phyloP scores from a whole-genome alignment of 2,888 invertebrate genomes.

The Drosophila macrospina region DNA sequence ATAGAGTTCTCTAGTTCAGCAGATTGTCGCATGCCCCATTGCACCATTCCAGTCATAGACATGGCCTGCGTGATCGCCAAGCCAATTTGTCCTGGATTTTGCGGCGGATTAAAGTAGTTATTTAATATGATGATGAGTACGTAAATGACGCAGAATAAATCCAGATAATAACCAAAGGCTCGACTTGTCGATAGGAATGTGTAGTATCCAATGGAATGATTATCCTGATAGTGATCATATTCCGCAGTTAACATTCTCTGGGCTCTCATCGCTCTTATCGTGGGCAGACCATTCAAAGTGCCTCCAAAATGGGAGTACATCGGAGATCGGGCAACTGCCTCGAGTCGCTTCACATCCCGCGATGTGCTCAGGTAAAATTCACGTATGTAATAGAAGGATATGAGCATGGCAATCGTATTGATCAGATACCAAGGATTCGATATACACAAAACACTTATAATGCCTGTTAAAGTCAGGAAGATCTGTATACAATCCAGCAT shows the following conservation, averaged over 20 bases:
- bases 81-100: slow-evolving; percentile 91
- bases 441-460: slow-evolving; percentile 90
- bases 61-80: slow-evolving; percentile 92
- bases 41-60: slow-evolving; percentile 89
- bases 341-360: slow-evolving; percentile 92
- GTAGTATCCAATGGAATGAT: slow-evolving; percentile 96
- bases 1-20: slow-evolving; percentile 95
- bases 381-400: slow-evolving; percentile 91
- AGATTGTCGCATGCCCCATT: slow-evolving; percentile 96
- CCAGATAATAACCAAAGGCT: slow-evolving; percentile 97
- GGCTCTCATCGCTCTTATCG: slow-evolving; percentile 95
- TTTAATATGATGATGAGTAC: slow-evolving; percentile 94
- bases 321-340: slow-evolving; percentile 95
- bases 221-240: slow-evolving; percentile 93
- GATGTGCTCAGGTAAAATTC: slow-evolving; percentile 92
- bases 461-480: slow-evolving; percentile 91
- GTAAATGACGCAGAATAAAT: slow-evolving; percentile 94
- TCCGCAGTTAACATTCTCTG: slow-evolving; percentile 91
- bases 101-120: slow-evolving; percentile 91
- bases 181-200: slow-evolving; percentile 95
- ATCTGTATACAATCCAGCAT: slow-evolving; percentile 88
- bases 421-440: slow-evolving; percentile 91
- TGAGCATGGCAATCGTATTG: slow-evolving; percentile 89
- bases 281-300: slow-evolving; percentile 95
- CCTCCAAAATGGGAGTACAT: slow-evolving; percentile 97